Evolutionary conservation across 2,888 invertebrate genomes (phyloP), one percentile per base, ranked within the genome.

Genomic region (Lasioglossum lativentre): DNA sequence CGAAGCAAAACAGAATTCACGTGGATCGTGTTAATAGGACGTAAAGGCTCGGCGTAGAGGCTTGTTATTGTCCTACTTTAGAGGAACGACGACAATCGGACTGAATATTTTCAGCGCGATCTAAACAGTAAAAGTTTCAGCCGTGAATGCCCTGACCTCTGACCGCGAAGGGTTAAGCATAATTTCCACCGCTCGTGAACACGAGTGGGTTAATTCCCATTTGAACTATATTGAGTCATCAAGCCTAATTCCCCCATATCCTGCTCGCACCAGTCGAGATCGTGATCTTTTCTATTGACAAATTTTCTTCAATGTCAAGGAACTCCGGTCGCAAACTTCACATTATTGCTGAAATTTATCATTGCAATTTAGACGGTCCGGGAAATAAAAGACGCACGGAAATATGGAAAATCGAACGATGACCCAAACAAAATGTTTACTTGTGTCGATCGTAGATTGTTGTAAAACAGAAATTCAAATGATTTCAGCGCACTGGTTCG

Each of bases 181-280:
- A 85, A 83, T 85, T 85, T 85, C 84, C 71, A 85, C 74, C 75
- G 83, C 71, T 75, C 83, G 78, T 66, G 75, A 83, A 75, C 84
- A 83, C 83, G 84, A 83, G 83, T 83, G 83, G 84, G 84, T 85
- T 85, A 83, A 85, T 85, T 85, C 83, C 78, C 83, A 85, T 85
- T 85, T 85, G 84, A 85, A 78, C 84, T 83, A 75, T 83, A 85
- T 85, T 83, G 84, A 85, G 84, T 85, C 84, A 85, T 85, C 84
- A 78, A 75, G 83, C 78, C 78, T 85, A 85, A 83, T 85, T 83
- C 84, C 56, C 66, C 78, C 84, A 63, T 85, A 83, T 85, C 83
- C 84, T 85, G 83, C 59, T 59, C 73, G 59, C 74, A 45, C 71
- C 63, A n/a, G 16, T 14, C 63, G 70, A 34, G 83, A 72, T 75